Percentiles rank a stretch among this genome's conserved stretches.
Evolutionary conservation across 2,797 vertebrate genomes (phyloP).

Genomic region (Sternotherus odoratus): DNA sequence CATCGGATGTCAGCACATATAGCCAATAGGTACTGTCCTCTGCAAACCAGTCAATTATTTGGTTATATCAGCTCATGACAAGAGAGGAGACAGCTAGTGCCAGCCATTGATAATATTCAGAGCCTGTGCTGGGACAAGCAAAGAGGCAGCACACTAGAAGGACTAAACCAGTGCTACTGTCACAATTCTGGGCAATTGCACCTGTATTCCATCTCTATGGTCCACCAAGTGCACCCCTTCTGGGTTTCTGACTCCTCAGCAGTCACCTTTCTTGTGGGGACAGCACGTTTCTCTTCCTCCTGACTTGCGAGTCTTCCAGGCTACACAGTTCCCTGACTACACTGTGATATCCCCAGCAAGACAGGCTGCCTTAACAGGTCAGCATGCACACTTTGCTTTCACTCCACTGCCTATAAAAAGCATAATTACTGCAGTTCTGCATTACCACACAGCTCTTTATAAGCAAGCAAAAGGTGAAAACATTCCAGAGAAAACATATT

Average conservation of each 20-base stretch:
- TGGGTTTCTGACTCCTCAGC: not conserved
- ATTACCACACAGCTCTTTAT: too few species aligned
- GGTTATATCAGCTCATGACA: not conserved
- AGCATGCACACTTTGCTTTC: too few species aligned
- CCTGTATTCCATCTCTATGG: not conserved
- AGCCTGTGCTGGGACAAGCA: not conserved
- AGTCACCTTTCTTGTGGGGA: not conserved
- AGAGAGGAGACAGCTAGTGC: not conserved
- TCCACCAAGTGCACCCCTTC: not conserved
- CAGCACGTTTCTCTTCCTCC: not conserved
- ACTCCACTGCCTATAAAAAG: too few species aligned
- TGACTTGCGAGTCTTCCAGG: not conserved
- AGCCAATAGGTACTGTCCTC: constrained; percentile 16
- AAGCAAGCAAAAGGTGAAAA: too few species aligned
- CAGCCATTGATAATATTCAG: not conserved
- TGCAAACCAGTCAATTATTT: not conserved
- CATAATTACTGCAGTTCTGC: too few species aligned
- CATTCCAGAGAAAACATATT: too few species aligned
- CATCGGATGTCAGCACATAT: not conserved
- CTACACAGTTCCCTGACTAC: not conserved
- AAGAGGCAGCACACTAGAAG: not conserved
- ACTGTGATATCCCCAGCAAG: not conserved
- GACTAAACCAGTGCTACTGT: not conserved
- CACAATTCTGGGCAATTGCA: not conserved
- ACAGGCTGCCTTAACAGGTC: not conserved